A percentile compares a stretch with the other conserved stretches of the same genome.
Conservation (phyloP, 2,888 invertebrate species). For the Acanthacorydalis orientalis region DNA sequence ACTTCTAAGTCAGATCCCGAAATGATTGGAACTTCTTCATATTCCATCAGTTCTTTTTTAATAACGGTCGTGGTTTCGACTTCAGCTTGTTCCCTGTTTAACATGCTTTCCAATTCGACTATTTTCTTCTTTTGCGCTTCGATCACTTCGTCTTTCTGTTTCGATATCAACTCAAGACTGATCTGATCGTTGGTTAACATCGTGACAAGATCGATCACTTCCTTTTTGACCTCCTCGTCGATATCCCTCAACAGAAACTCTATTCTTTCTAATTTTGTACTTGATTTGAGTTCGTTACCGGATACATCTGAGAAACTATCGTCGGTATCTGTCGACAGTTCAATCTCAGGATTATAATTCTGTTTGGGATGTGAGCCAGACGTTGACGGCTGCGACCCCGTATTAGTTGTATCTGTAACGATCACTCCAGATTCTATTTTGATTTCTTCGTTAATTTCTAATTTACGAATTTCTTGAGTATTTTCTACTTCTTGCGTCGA, state of each 20-base stretch:
- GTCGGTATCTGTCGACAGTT: constrained; percentile 55
- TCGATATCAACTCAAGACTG: constrained; percentile 16
- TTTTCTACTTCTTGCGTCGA: not conserved
- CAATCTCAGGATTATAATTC: constrained; percentile 39
- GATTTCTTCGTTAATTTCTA: too few species aligned
- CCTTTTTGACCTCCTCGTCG: constrained; percentile 15
- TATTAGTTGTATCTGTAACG: not conserved
- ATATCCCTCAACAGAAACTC: constrained; percentile 19
- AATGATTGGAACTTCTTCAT: not conserved
- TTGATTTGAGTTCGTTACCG: constrained; percentile 9
- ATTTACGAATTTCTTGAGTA: not conserved
- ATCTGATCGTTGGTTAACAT: constrained; percentile 20
- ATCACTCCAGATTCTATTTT: not conserved
- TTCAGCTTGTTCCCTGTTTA: too few species aligned
- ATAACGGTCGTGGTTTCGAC: not conserved
- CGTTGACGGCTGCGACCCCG: constrained; percentile 7
- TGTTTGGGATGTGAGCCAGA: not conserved
- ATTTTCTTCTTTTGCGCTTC: constrained; percentile 18
- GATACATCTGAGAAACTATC: constrained; percentile 31
- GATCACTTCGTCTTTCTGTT: constrained; percentile 21
- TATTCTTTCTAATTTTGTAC: constrained; percentile 17
- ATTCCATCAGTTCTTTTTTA: not conserved
- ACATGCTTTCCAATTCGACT: constrained; percentile 13
- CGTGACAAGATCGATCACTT: constrained; percentile 19
- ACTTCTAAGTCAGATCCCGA: too few species aligned